These are phyloP conservation scores for Drosophila flavopinicola DNA, from an alignment of 2,888 invertebrate genomes.

Conservation along the genomic window DNA sequence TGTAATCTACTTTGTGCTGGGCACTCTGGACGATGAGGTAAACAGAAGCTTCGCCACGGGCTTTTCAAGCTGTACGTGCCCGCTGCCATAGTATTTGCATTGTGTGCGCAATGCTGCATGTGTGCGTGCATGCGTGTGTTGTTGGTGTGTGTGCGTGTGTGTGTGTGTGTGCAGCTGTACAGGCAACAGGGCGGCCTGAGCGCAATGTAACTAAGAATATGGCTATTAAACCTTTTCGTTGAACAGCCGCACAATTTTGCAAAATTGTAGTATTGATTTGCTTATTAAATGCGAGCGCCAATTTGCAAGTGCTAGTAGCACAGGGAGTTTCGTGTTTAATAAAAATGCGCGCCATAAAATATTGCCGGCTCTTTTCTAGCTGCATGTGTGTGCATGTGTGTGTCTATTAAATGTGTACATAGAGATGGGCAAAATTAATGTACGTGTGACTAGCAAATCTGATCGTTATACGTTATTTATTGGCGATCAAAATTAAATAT, in stretches of 20 bases:
- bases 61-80: conserved; percentile 30
- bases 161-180: conserved; percentile 46
- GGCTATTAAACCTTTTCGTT: background rate
- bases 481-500: too few relatives aligned
- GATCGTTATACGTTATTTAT: background rate
- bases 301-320: conserved; percentile 10
- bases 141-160: conserved; percentile 20
- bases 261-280: background rate
- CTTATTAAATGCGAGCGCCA: background rate
- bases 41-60: conserved; percentile 26
- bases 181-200: conserved; percentile 6
- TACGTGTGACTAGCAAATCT: conserved; percentile 9
- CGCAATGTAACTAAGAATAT: conserved; percentile 10
- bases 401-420: background rate
- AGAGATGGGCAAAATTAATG: conserved; percentile 33
- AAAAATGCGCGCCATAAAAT: conserved; percentile 67
- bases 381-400: conserved; percentile 13
- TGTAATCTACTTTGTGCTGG: conserved; percentile 93
- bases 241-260: too few relatives aligned
- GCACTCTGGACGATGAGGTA: conserved; percentile 91
- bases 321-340: conserved; percentile 49
- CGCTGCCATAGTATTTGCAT: conserved; percentile 45
- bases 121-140: conserved; percentile 21
- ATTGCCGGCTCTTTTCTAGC: conserved; percentile 56
- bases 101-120: conserved; percentile 15